A percentile compares a stretch with the other conserved stretches of the same genome.
Evolutionary conservation across 2,113 vertebrate species (phyloP).

Genomic region (Trinectes maculatus): DNA sequence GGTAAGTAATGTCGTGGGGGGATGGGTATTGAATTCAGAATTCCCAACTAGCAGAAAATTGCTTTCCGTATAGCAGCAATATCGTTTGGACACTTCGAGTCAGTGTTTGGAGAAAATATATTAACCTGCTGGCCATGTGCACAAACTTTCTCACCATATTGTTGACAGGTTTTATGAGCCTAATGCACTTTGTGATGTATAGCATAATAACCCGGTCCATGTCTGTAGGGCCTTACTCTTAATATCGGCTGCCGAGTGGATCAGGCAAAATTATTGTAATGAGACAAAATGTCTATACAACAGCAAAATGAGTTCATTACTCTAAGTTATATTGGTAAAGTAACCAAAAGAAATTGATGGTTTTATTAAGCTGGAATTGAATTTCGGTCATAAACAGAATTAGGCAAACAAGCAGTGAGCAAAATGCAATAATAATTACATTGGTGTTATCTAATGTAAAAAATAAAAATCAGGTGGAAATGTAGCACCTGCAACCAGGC

Average conservation of each 20-base stretch:
- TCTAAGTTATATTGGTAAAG: slow-evolving; percentile 83
- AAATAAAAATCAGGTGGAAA: slow-evolving; percentile 37
- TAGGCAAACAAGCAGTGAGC: slow-evolving; percentile 76
- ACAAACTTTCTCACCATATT: slow-evolving; percentile 81
- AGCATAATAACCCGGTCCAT: slow-evolving; percentile 84
- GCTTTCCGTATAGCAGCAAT: slow-evolving; percentile 62
- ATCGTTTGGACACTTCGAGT: slow-evolving; percentile 70
- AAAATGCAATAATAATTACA: slow-evolving; percentile 82
- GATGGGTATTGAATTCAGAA: slow-evolving; percentile 51
- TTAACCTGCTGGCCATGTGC: slow-evolving; percentile 76
- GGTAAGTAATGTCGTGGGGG: slow-evolving; percentile 39
- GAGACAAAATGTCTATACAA: slow-evolving; percentile 87
- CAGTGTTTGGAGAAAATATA: slow-evolving; percentile 74
- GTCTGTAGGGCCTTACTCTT: slow-evolving; percentile 85
- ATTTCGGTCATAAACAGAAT: slow-evolving; percentile 83
- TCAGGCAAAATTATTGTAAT: slow-evolving; percentile 89
- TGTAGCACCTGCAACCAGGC: slow-evolving; percentile 10
- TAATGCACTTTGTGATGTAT: slow-evolving; percentile 88
- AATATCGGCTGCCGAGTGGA: slow-evolving; percentile 83
- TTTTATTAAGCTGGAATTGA: slow-evolving; percentile 82
- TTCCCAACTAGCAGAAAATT: slow-evolving; percentile 65
- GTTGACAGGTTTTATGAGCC: slow-evolving; percentile 86
- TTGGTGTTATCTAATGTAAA: slow-evolving; percentile 77
- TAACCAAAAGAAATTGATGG: slow-evolving; percentile 82
- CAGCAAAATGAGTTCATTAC: slow-evolving; percentile 88